A percentile compares a stretch with the other conserved stretches of the same genome.
These are phyloP conservation scores for Telenomus remus DNA, from an alignment of 1,140 invertebrate species.

Conservation along the genomic window DNA sequence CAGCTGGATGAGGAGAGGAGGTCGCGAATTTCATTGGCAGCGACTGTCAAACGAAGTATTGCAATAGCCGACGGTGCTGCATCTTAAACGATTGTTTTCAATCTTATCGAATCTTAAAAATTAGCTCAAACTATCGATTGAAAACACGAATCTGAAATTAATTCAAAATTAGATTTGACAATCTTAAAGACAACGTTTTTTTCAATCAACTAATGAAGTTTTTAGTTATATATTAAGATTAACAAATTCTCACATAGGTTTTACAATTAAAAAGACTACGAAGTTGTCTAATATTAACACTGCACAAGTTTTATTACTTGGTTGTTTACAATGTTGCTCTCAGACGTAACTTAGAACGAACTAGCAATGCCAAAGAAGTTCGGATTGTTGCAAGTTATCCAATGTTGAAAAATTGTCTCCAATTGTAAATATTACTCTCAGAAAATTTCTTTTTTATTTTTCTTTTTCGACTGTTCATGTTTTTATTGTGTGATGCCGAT, in stretches of 20 bases:
- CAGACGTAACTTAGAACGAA: background rate
- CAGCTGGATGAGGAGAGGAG: conserved; percentile 75
- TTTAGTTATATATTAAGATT: too few relatives aligned
- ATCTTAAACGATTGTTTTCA: conserved; percentile 27
- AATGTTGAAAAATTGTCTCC: background rate
- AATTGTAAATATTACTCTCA: background rate
- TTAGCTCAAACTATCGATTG: too few relatives aligned
- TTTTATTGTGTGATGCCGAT: background rate
- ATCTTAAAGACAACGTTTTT: too few relatives aligned
- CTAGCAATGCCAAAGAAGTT: background rate
- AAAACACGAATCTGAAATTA: too few relatives aligned
- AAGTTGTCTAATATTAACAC: too few relatives aligned
- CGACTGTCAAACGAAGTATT: conserved; percentile 71
- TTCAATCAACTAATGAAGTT: too few relatives aligned
- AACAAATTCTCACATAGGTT: too few relatives aligned
- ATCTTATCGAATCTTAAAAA: too few relatives aligned
- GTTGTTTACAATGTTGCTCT: too few relatives aligned
- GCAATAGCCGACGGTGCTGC: conserved; percentile 67
- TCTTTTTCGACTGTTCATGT: background rate
- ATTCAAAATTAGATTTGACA: too few relatives aligned
- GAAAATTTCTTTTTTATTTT: background rate
- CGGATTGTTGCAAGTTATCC: background rate
- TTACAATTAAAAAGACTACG: too few relatives aligned
- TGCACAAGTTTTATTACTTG: too few relatives aligned
- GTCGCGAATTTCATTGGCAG: conserved; percentile 72